Percentiles rank a stretch among this genome's conserved stretches.
phyloP scores from a whole-genome alignment of 1,140 invertebrate species.

The Meloidogyne exigua region DNA sequence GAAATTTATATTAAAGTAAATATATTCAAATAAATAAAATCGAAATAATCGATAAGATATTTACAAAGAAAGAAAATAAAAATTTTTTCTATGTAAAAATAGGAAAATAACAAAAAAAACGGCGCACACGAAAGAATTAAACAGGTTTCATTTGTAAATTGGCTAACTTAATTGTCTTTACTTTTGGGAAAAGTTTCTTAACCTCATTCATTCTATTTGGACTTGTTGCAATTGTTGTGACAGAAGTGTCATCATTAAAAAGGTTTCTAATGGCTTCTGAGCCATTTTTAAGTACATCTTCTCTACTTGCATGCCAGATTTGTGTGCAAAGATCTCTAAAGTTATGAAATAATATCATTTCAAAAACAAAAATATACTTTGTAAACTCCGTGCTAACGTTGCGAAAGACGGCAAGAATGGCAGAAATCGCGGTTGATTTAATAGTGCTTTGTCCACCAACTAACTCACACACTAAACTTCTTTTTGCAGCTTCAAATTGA shows the following conservation, averaged over 20 bases:
- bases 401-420: conserved; percentile 74
- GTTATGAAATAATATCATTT: not conserved
- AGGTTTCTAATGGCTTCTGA: not conserved
- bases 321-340: conserved; percentile 23
- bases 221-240: conserved; percentile 21
- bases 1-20: too few relatives aligned
- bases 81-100: not conserved
- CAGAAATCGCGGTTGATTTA: conserved; percentile 72
- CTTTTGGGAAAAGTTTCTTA: conserved; percentile 15
- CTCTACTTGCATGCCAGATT: conserved; percentile 19
- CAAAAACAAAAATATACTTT: conserved; percentile 12
- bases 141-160: conserved; percentile 31
- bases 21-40: not conserved
- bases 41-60: not conserved
- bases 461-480: conserved; percentile 80
- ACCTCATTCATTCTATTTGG: conserved; percentile 11
- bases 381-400: conserved; percentile 12
- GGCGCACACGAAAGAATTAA: not conserved
- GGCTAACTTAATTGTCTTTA: conserved; percentile 11
- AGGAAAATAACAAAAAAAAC: not conserved
- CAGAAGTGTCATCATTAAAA: conserved; percentile 4
- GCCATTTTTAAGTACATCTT: conserved; percentile 12
- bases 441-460: conserved; percentile 78
- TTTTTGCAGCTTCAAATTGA: conserved; percentile 78
- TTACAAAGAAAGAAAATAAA: not conserved